Base-by-base conservation (phyloP, 2,113 vertebrate species). In the Castor canadensis region DNA sequence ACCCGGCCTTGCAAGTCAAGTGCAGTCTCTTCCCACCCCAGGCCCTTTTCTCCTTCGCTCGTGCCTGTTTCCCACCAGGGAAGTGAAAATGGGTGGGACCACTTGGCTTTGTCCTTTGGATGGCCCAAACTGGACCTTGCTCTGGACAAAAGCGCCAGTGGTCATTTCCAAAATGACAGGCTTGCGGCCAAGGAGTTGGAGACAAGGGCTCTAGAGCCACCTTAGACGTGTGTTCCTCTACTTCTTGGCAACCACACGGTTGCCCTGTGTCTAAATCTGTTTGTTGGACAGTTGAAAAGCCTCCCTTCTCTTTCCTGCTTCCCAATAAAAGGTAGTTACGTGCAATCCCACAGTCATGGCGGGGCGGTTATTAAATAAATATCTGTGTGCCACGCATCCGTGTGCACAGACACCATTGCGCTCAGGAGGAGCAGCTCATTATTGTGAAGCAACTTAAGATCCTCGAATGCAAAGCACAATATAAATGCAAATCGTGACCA, bases 401-500 rank as follows among this genome's bases (percentile, higher is more conserved):
- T 0, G 49, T 80, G 60, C 24, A 2, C 73, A 10, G 10, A 47
- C 2, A 84, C 82, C 76, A 43, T 17, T 2, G 19, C 6, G 95
- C 40, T 47, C 45, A 5, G 4, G 19, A 49, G 26, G 54, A 54
- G 49, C 58, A 91, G 96, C 89, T 97, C 96, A 97, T 98, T 96
- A 97, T 76, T 79, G 89, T 83, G 91, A 96, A 97, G 82, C 96
- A 94, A 96, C 95, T 97, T 94, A 94, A 94, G 97, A 95, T 91
- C 94, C 96, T 96, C 89, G 69, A 81, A 91, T 87, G 89, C 89
- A 94, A 96, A 92, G 93, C 96, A 96, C 95, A 98, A 97, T 98
- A 98, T 98, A 98, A 97, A 98, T 98, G 97, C 97, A 97, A 98
- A 98, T 98, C 32, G 91, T 87, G 93, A 89, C 69, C 83, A 28